Percentiles rank a stretch among this genome's conserved stretches.
phyloP scores from a whole-genome alignment of 2,113 vertebrate genomes.

The Thomomys bottae region DNA sequence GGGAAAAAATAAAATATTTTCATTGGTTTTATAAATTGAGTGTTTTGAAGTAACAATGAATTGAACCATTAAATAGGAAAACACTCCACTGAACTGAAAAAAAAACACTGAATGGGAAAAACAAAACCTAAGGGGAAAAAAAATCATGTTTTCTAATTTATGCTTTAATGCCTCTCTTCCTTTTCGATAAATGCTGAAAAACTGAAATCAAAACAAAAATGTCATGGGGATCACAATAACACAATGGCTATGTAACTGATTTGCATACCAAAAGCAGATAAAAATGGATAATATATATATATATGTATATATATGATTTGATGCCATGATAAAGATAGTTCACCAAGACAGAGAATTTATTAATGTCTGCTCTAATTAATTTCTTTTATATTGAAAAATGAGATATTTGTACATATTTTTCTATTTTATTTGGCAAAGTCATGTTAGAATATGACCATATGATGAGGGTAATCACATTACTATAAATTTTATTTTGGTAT shows the following conservation, averaged over 20 bases:
- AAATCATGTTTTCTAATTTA: not conserved
- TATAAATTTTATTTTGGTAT: too few species aligned
- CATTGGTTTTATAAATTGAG: not conserved
- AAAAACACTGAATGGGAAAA: not conserved
- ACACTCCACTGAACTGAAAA: conserved; percentile 14
- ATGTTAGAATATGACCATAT: not conserved
- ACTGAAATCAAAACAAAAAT: not conserved
- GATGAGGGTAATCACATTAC: not conserved
- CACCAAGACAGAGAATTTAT: not conserved
- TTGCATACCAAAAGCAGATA: not conserved
- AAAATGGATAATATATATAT: not conserved
- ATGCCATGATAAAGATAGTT: not conserved
- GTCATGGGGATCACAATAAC: not conserved
- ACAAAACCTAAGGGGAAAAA: not conserved
- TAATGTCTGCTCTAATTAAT: not conserved
- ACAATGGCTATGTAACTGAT: not conserved
- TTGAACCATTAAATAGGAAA: not conserved
- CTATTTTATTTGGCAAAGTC: not conserved
- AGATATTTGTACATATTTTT: not conserved
- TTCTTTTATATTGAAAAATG: not conserved
- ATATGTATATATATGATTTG: not conserved
- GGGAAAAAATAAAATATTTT: not conserved
- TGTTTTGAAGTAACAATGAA: conserved; percentile 27
- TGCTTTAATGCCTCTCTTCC: not conserved
- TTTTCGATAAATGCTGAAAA: conserved; percentile 5